Percentiles rank a stretch among this genome's conserved stretches.
Conservation (phyloP, 2,888 invertebrate genomes). For the Philopedon plagiatum region DNA sequence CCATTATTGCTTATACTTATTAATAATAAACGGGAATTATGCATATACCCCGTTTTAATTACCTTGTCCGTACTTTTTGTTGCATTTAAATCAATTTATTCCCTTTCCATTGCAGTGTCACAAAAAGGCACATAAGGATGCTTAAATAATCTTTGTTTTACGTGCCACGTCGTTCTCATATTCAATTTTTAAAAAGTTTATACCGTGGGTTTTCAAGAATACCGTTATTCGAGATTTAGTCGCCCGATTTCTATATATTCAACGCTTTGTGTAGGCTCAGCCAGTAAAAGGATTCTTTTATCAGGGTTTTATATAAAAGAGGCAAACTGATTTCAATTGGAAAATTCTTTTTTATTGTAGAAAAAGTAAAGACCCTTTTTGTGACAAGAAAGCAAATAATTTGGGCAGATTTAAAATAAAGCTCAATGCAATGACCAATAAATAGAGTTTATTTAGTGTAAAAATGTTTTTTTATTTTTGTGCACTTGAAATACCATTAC, state of each 20-base stretch:
- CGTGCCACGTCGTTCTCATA: background rate
- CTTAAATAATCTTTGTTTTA: background rate
- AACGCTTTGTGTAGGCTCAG: slow-evolving; percentile 17
- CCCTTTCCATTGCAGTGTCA: too few species aligned
- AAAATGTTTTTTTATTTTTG: too few species aligned
- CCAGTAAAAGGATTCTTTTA: slow-evolving; percentile 16
- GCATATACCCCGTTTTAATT: too few species aligned
- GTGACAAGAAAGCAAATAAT: slow-evolving; percentile 1
- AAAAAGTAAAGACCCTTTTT: background rate
- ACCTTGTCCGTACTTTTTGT: too few species aligned
- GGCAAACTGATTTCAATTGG: slow-evolving; percentile 19
- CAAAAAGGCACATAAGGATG: too few species aligned
- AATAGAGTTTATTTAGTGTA: too few species aligned
- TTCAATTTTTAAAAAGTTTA: slow-evolving; percentile 3
- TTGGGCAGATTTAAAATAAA: background rate
- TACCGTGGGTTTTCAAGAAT: background rate
- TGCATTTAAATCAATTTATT: too few species aligned
- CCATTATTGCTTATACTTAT: too few species aligned
- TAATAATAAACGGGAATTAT: too few species aligned
- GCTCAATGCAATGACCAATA: too few species aligned
- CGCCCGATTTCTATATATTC: slow-evolving; percentile 9
- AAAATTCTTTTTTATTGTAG: slow-evolving; percentile 14
- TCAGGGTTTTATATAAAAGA: slow-evolving; percentile 13
- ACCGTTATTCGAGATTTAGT: slow-evolving; percentile 13
- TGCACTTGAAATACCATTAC: too few species aligned